A percentile compares a stretch with the other conserved stretches of the same genome.
Conservation (phyloP, 2,888 invertebrate genomes). For the Eulithis testata region DNA sequence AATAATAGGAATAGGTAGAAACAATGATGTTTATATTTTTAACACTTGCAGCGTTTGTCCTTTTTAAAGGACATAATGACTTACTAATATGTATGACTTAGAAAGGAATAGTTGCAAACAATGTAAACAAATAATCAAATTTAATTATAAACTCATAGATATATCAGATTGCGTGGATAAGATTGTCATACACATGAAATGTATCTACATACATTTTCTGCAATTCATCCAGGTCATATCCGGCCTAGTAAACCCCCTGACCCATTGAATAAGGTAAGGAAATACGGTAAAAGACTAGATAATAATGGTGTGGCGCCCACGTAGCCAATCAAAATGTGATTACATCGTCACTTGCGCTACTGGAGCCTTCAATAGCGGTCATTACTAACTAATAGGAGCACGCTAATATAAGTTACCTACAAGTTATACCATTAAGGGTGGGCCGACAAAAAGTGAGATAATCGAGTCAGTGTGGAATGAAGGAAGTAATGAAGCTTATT, state of each 20-base stretch:
- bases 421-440: slow-evolving; percentile 46
- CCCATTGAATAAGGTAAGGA: slow-evolving; percentile 28
- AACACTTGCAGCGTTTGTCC: no score
- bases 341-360: slow-evolving; percentile 31
- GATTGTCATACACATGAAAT: no score
- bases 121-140: no score
- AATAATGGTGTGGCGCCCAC: slow-evolving; percentile 32
- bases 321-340: slow-evolving; percentile 37
- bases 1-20: no score
- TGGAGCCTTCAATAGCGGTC: slow-evolving; percentile 31
- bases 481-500: slow-evolving; percentile 15
- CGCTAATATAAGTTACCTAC: slow-evolving; percentile 40
- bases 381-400: slow-evolving; percentile 43
- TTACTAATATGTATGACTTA: no score
- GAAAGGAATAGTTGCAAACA: no score
- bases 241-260: slow-evolving; percentile 24
- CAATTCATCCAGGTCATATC: slow-evolving; percentile 9
- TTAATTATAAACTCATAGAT: no score
- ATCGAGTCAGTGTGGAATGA: slow-evolving; percentile 30
- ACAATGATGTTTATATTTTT: no score
- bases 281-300: slow-evolving; percentile 30
- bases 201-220: not conserved
- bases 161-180: no score
- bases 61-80: no score
- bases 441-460: slow-evolving; percentile 42